These are phyloP conservation scores for Allophyes oxyacanthae DNA, from an alignment of 2,888 invertebrate genomes.

Conservation along the genomic window DNA sequence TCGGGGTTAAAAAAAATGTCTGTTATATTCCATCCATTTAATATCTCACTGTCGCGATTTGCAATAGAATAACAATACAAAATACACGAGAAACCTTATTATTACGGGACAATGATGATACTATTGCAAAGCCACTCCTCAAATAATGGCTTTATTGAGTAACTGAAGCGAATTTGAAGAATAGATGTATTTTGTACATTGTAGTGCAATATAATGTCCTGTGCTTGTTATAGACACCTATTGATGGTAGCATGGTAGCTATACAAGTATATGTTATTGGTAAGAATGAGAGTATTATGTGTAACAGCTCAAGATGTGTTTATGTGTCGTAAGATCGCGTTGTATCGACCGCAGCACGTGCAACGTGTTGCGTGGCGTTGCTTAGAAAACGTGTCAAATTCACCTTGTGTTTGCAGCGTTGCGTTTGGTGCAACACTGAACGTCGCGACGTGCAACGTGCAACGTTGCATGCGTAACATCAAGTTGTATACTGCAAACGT, in stretches of 20 bases:
- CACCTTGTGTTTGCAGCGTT: too few relatives aligned
- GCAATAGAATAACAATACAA: conserved; percentile 43
- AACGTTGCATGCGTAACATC: too few relatives aligned
- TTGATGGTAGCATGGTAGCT: conserved; percentile 9
- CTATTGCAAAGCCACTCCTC: conserved; percentile 41
- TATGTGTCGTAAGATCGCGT: too few relatives aligned
- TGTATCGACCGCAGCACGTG: too few relatives aligned
- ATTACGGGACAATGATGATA: conserved; percentile 37
- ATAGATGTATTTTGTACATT: conserved; percentile 45
- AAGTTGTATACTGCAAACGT: too few relatives aligned
- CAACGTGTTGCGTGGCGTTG: too few relatives aligned
- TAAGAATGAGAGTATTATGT: not conserved
- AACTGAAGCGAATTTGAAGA: conserved; percentile 60
- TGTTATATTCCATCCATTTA: conserved; percentile 10
- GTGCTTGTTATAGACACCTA: conserved; percentile 26
- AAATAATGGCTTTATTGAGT: conserved; percentile 56
- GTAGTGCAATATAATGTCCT: conserved; percentile 32
- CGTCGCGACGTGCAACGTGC: too few relatives aligned
- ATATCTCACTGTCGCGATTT: conserved; percentile 19
- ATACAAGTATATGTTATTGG: conserved; percentile 5
- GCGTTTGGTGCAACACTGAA: too few relatives aligned
- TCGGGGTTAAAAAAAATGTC: not conserved
- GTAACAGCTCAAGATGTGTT: too few relatives aligned
- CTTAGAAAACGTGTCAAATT: too few relatives aligned
- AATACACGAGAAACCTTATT: conserved; percentile 40